Base-by-base conservation (phyloP, 2,113 vertebrate species). In the Sclerurus mexicanus region DNA sequence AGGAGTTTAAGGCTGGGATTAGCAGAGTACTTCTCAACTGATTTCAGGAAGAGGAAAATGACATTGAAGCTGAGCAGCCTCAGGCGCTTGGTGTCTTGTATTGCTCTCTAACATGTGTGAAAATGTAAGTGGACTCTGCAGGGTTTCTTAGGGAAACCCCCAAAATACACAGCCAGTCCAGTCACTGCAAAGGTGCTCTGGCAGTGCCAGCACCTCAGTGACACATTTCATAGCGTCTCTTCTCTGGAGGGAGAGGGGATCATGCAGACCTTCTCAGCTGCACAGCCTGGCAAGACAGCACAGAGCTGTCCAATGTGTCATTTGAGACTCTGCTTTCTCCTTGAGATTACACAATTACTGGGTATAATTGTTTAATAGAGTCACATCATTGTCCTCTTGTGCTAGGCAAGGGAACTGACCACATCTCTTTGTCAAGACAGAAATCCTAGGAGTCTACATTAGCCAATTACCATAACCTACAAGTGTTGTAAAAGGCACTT, bases 291-390 rank as follows among this genome's bases (percentile, higher is more conserved):
- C 60, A 79, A 35, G 15, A 18, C 79, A 75, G 82, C 31, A 18
- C 47, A 3, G 27, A 67, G 52, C 63, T 90, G 58, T 10, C 83
- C 3, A 1, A 7, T 6, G 40, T 87, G 85, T 85, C 92, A 78
- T 83, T 21, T 58, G 92, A 96, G 94, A 90, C 81, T 89, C 63
- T 92, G 90, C 92, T 88, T 92, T 96, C 95, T 97, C 94, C 96
- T 97, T 89, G 95, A 97, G 97, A 72, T 63, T 1, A 92, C 42
- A 46, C n/a, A 68, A 97, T 98, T 98, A 97, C 80, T 56, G 44
- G 33, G 22, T 85, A 9, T 96, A 97, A 98, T 98, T 97, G 95
- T 95, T 97, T 98, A 97, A 98, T 85, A 96, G 96, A 97, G 97
- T 89, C 94, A 75, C 94, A 92, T 80, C 88, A 52, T 47, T 6